These are phyloP conservation scores for Papilio polyxenes DNA, from an alignment of 1,140 invertebrate species.

Conservation along the genomic window DNA sequence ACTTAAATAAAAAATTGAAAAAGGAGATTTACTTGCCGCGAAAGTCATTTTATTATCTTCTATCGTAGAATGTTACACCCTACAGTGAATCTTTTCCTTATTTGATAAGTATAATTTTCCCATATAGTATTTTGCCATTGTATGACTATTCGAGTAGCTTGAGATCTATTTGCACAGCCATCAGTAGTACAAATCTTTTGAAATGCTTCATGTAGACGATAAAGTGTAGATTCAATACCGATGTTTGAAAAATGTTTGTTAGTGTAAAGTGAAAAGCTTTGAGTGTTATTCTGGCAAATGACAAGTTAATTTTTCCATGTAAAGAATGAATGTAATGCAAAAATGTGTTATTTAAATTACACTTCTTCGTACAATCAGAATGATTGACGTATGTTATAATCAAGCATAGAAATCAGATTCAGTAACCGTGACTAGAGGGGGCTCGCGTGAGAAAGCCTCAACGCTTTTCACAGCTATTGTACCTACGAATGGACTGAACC, in stretches of 20 bases:
- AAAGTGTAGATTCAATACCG: neutral
- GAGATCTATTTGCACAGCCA: neutral
- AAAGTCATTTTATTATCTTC: neutral
- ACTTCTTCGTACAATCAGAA: neutral
- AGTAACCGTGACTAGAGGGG: conserved; percentile 34
- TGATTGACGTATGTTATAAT: conserved; percentile 31
- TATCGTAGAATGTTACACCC: no score
- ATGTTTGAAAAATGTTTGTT: neutral
- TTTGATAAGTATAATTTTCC: neutral
- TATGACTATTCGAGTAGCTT: neutral
- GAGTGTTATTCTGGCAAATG: neutral
- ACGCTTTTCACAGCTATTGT: conserved; percentile 42
- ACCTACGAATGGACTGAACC: conserved; percentile 30
- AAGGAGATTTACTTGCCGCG: neutral
- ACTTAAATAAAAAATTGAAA: no score
- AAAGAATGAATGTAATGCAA: neutral
- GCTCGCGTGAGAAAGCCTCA: conserved; percentile 45
- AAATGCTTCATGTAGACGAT: neutral
- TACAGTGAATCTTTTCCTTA: neutral
- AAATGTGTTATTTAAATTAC: neutral
- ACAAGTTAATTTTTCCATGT: neutral
- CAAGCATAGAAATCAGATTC: conserved; percentile 43
- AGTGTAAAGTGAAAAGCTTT: neutral
- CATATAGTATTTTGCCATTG: neutral
- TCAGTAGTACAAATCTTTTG: conserved; percentile 1